phyloP scores from a whole-genome alignment of 2,888 invertebrate species.

The Anoplius nigerrimus region DNA sequence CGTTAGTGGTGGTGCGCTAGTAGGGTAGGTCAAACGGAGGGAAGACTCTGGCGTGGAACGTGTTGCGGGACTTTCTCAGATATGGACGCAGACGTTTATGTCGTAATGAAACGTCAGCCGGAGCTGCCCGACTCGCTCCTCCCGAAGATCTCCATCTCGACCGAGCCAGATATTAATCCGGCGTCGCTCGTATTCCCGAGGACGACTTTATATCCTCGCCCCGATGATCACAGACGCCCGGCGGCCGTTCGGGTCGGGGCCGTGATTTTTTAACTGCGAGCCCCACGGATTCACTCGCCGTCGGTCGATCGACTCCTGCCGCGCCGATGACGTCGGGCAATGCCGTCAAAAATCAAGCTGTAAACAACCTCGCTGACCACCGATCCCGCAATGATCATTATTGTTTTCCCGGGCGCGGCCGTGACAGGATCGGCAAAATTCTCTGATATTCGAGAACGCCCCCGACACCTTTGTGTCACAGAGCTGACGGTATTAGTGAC shows the following conservation, averaged over 20 bases:
- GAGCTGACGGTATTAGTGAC: no score
- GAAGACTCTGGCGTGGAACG: background rate
- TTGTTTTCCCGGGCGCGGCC: no score
- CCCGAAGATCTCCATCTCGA: conserved; percentile 29
- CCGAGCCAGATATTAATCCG: conserved; percentile 40
- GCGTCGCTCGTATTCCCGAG: conserved; percentile 13
- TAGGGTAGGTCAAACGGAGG: background rate
- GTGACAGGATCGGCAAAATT: no score
- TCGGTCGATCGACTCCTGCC: background rate
- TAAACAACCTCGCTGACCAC: no score
- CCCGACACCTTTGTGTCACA: no score
- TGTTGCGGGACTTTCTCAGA: conserved; percentile 41
- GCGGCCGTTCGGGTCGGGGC: background rate
- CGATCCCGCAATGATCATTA: no score
- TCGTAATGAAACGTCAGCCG: conserved; percentile 48
- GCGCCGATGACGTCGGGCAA: no score
- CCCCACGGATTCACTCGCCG: background rate
- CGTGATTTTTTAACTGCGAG: conserved; percentile 9
- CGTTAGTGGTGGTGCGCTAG: no score
- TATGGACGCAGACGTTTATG: conserved; percentile 51
- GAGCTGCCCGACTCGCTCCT: conserved; percentile 36
- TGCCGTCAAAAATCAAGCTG: no score
- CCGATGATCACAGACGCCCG: no score
- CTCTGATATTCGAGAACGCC: no score
- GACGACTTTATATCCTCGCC: conserved; percentile 11